Conservation (phyloP, 1,140 invertebrate genomes). For the Melanaphis sacchari region DNA sequence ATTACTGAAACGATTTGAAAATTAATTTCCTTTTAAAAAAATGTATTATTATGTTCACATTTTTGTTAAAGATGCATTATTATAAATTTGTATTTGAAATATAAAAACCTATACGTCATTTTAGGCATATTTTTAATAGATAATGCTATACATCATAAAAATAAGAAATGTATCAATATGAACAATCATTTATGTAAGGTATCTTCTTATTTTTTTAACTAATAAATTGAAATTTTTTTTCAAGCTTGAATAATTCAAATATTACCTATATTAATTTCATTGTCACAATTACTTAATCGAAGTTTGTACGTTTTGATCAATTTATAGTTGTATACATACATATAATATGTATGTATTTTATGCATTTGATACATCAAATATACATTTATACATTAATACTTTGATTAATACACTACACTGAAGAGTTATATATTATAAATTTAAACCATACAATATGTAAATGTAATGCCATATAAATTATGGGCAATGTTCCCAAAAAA, state of each 20-base stretch:
- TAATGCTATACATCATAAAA: not conserved
- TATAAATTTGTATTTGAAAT: not conserved
- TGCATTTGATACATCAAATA: not conserved
- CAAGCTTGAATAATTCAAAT: not conserved
- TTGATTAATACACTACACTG: not conserved
- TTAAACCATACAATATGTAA: not conserved
- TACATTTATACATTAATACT: not conserved
- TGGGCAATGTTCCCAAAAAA: not conserved
- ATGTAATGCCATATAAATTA: not conserved
- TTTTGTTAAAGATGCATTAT: not conserved
- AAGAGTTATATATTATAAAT: not conserved
- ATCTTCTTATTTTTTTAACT: not conserved
- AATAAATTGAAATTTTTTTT: not conserved
- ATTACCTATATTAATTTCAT: not conserved
- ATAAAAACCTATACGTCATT: not conserved
- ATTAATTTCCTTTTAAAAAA: not conserved
- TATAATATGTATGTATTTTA: not conserved
- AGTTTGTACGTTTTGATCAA: not conserved
- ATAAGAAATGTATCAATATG: not conserved
- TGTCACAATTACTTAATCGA: not conserved
- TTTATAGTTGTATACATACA: not conserved
- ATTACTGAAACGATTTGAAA: not conserved
- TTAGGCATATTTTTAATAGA: not conserved
- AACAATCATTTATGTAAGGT: not conserved
- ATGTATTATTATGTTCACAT: not conserved